Evolutionary conservation across 2,888 invertebrate genomes (phyloP).

Genomic region (Gymnosoma rotundatum): DNA sequence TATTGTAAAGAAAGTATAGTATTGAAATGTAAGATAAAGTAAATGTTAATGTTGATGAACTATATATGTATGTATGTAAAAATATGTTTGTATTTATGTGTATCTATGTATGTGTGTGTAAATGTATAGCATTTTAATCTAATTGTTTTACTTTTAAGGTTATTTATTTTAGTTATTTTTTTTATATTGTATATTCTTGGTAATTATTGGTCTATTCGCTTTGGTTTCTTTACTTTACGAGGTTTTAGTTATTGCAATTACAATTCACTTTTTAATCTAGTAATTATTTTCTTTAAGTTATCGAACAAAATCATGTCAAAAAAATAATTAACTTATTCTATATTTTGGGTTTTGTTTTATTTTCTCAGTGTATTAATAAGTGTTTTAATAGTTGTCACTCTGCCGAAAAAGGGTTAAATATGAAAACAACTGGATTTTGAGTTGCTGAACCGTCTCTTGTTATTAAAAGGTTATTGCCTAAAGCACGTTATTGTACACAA

Average conservation of each 20-base stretch:
- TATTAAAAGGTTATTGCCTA: no score
- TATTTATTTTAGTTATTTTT: slow-evolving; percentile 41
- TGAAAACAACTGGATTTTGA: no score
- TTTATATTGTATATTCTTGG: slow-evolving; percentile 59
- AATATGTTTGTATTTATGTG: slow-evolving; percentile 33
- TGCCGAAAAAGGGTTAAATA: no score
- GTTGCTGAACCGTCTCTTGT: no score
- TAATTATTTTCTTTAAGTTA: background rate
- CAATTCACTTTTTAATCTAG: slow-evolving; percentile 25
- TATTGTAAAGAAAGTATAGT: slow-evolving; percentile 22
- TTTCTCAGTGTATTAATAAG: no score
- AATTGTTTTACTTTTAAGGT: slow-evolving; percentile 51
- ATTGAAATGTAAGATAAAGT: background rate
- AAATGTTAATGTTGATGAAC: slow-evolving; percentile 14
- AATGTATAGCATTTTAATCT: slow-evolving; percentile 36
- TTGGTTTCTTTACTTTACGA: slow-evolving; percentile 72
- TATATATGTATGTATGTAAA: slow-evolving; percentile 5
- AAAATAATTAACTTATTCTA: no score
- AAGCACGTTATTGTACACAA: no score
- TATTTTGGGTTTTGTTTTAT: no score
- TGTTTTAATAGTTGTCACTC: no score
- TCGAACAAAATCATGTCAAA: background rate
- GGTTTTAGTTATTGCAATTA: slow-evolving; percentile 68
- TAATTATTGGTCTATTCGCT: slow-evolving; percentile 72
- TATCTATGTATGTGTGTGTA: slow-evolving; percentile 44